Evolutionary conservation across 2,888 invertebrate species (phyloP).

Genomic region (Podotricha telesiphe): DNA sequence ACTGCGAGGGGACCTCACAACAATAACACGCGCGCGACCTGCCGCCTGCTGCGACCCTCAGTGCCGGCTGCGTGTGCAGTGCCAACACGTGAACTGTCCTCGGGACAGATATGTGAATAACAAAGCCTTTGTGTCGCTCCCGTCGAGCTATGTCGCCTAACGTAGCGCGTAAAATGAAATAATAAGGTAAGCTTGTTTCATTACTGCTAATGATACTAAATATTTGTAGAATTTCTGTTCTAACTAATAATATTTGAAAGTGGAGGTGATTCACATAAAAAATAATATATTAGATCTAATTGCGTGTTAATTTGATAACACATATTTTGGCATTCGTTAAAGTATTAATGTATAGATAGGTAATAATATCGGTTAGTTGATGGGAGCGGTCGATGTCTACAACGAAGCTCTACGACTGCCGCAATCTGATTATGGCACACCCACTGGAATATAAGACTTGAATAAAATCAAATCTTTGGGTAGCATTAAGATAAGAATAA

Average conservation of each 20-base stretch:
- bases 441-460: slow-evolving; percentile 62
- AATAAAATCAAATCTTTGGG: slow-evolving; percentile 41
- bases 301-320: neutral
- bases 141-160: slow-evolving; percentile 65
- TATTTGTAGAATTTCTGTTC: neutral
- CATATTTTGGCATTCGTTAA: slow-evolving; percentile 32
- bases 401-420: slow-evolving; percentile 78
- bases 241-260: neutral
- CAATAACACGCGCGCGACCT: slow-evolving; percentile 62
- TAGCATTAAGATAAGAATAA: slow-evolving; percentile 27
- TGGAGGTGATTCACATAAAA: neutral
- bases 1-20: slow-evolving; percentile 57
- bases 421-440: slow-evolving; percentile 83
- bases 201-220: neutral
- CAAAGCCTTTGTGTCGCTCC: slow-evolving; percentile 59
- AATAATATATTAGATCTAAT: neutral
- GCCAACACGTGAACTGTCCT: slow-evolving; percentile 58
- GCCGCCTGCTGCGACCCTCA: slow-evolving; percentile 50
- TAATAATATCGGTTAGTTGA: slow-evolving; percentile 49
- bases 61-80: slow-evolving; percentile 61
- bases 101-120: slow-evolving; percentile 64
- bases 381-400: slow-evolving; percentile 74
- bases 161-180: slow-evolving; percentile 75
- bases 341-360: slow-evolving; percentile 31
- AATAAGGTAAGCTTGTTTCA: slow-evolving; percentile 67